Conservation (phyloP, 2,888 invertebrate genomes). For the Spialia ferax region DNA sequence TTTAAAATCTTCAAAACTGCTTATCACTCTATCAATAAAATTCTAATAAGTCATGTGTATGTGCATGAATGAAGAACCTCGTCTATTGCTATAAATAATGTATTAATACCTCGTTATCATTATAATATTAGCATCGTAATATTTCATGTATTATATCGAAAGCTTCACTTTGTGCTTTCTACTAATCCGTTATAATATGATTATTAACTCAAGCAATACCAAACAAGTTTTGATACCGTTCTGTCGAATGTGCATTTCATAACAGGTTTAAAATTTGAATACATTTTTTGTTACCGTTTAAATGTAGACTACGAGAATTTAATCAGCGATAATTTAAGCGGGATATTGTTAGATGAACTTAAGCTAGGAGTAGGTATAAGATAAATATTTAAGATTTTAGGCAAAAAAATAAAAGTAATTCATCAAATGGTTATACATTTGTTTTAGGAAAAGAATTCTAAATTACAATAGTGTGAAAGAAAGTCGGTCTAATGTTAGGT, state of each 20-base stretch:
- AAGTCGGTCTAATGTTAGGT: background rate
- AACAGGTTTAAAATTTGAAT: constrained; percentile 5
- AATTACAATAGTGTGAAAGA: background rate
- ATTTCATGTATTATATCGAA: constrained; percentile 9
- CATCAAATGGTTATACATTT: background rate
- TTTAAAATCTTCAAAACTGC: too few species aligned
- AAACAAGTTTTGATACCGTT: constrained; percentile 12
- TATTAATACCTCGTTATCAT: background rate
- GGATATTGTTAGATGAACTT: background rate
- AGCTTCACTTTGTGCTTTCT: constrained; percentile 23
- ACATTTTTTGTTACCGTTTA: background rate
- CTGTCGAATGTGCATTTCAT: constrained; percentile 3
- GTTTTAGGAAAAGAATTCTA: background rate
- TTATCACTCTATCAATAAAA: background rate
- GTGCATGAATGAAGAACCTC: too few species aligned
- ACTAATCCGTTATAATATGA: constrained; percentile 17
- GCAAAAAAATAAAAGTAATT: too few species aligned
- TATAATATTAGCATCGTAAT: background rate
- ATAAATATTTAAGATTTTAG: background rate
- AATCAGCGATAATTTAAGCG: too few species aligned
- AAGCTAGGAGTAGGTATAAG: too few species aligned
- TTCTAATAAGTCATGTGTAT: background rate
- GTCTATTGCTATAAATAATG: background rate
- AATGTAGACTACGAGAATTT: background rate
- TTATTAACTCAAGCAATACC: constrained; percentile 3